Percentiles rank a stretch among this genome's conserved stretches.
phyloP scores from a whole-genome alignment of 2,113 vertebrate species.

The Sigmodon hispidus region DNA sequence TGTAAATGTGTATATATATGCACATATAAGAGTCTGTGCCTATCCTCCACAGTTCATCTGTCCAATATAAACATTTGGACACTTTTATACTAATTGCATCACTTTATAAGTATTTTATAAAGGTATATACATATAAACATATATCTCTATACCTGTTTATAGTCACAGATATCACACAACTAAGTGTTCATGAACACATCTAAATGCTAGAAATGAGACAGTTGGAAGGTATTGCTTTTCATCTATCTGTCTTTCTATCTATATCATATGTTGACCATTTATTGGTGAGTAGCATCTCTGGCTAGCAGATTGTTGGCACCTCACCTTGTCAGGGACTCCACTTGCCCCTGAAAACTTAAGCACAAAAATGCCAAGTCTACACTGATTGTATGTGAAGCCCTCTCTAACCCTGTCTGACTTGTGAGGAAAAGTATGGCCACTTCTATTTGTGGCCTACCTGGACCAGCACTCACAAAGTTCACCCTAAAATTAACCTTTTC shows the following conservation, averaged over 20 bases:
- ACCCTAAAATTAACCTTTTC: background rate
- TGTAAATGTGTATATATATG: background rate
- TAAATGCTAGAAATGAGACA: background rate
- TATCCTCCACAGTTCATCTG: background rate
- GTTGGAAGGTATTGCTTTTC: background rate
- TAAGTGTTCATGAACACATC: background rate
- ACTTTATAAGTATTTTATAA: conserved; percentile 7
- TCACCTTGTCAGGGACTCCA: background rate
- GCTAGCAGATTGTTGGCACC: background rate
- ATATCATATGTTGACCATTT: background rate
- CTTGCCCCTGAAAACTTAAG: background rate
- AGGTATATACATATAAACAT: background rate
- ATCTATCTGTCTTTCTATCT: background rate
- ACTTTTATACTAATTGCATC: background rate
- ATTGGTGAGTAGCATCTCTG: background rate
- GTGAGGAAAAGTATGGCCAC: background rate
- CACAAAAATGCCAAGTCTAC: background rate
- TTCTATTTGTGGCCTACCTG: background rate
- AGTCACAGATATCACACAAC: background rate
- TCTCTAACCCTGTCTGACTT: background rate
- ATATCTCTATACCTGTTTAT: background rate
- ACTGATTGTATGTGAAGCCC: background rate
- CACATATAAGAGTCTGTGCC: background rate
- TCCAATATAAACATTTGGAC: background rate
- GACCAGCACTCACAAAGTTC: background rate